Evolutionary conservation across 2,888 invertebrate genomes (phyloP), one percentile per base, ranked within the genome.

Genomic region (Epirrhoe alternata): DNA sequence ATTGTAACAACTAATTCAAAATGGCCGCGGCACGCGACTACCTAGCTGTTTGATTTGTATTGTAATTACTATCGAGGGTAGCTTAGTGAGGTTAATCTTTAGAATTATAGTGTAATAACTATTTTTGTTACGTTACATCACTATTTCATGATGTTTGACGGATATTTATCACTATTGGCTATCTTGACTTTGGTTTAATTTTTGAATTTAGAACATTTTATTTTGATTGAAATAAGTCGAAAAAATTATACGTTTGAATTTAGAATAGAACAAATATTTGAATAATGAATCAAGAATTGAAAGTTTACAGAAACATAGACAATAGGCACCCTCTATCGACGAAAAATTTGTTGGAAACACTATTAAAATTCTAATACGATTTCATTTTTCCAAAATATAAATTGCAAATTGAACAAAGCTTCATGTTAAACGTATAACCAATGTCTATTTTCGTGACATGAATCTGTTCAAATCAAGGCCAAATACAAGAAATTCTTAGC

Each of bases 1-100:
- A 83, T 64, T 79, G 81, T 85, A 84, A 82, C 81, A 83, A 76
- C 73, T 70, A 66, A 69, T 64, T 76, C 83, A 88, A 88, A 85
- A 88, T 88, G 88, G 88, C 88, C 76, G 78, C 70, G 67, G 79
- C 87, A 87, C 84, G 87, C 86, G 80, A 85, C 82, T 81, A 78
- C 84, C 24, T 24, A 24, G 78, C 81, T 83, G 80, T 82, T 82
- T 77, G 83, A 87, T 84, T 85, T 82, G 71, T 77, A 65, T 72
- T 72, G 72, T 71, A 68, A 68, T 64, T 64, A 64, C 56, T 60
- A 56, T 60, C 31, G 60, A 65, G 65, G 65, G 65, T 60, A 56
- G 68, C 57, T 68, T 61, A 58, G 51, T 56, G 30, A 62, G 66
- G 66, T 66, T 62, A 66, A 66, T 66, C 66, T 64, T 63, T 56